These are phyloP conservation scores for Halcyon badia DNA, from an alignment of 2,797 vertebrate species.

Conservation along the genomic window DNA sequence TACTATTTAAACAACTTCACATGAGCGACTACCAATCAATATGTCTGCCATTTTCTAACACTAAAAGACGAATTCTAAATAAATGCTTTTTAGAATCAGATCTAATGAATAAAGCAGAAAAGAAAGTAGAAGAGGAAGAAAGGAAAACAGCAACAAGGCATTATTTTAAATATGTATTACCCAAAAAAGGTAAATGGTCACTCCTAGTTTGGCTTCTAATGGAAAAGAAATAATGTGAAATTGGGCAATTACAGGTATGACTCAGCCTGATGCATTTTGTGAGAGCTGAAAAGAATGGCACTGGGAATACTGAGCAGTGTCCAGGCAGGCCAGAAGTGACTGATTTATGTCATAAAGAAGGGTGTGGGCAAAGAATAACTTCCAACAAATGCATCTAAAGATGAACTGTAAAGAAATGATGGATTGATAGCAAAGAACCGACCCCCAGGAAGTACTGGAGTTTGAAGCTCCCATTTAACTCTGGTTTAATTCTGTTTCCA, in stretches of 20 bases:
- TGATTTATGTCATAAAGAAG: constrained; percentile 37
- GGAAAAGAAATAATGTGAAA: constrained; percentile 54
- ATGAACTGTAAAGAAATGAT: constrained; percentile 45
- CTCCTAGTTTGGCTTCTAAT: constrained; percentile 1
- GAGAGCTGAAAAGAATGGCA: constrained; percentile 8
- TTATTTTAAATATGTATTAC: constrained; percentile 27
- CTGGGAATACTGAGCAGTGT: background rate
- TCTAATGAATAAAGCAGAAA: constrained; percentile 38
- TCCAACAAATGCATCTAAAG: constrained; percentile 47
- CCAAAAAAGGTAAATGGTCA: background rate
- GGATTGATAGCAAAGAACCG: constrained; percentile 13
- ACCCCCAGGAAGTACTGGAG: constrained; percentile 12
- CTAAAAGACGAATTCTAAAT: background rate
- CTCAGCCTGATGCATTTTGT: constrained; percentile 30
- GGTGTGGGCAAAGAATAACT: constrained; percentile 23
- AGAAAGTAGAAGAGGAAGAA: background rate
- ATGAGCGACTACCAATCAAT: constrained; percentile 41
- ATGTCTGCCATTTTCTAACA: constrained; percentile 24
- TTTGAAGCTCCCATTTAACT: constrained; percentile 30
- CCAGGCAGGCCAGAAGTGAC: background rate
- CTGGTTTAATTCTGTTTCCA: constrained; percentile 6
- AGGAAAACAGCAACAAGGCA: background rate
- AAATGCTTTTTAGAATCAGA: constrained; percentile 23
- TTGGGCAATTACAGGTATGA: constrained; percentile 38
- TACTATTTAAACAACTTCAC: constrained; percentile 65